Conservation (phyloP, 2,113 vertebrate species). For the Tragelaphus scriptus region DNA sequence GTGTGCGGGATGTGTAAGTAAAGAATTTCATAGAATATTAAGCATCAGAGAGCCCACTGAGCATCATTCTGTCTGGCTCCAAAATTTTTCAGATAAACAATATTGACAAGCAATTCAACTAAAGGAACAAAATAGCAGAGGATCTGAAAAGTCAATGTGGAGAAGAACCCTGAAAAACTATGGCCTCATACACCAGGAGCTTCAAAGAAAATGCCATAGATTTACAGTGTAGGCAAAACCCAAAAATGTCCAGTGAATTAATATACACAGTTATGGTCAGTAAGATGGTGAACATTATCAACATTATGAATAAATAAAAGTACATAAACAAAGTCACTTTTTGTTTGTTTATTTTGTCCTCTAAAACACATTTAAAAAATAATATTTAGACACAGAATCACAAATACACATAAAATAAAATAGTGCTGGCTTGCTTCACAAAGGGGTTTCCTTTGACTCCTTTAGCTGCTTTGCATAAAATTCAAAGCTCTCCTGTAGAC, state of each 20-base stretch:
- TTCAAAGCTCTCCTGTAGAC: slow-evolving; percentile 85
- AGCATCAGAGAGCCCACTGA: neutral
- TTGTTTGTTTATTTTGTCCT: slow-evolving; percentile 56
- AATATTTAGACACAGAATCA: slow-evolving; percentile 52
- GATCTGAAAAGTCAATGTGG: neutral
- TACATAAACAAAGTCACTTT: slow-evolving; percentile 23
- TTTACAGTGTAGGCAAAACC: neutral
- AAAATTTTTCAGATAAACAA: neutral
- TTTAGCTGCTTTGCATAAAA: slow-evolving; percentile 87
- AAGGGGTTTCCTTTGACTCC: slow-evolving; percentile 49
- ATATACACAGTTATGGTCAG: neutral
- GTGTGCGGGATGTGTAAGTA: neutral
- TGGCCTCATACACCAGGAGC: neutral
- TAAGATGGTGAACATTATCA: neutral
- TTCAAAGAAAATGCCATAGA: neutral
- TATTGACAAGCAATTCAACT: neutral
- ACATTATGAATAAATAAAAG: neutral
- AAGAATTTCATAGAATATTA: neutral
- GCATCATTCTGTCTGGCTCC: neutral
- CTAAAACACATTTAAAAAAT: slow-evolving; percentile 59
- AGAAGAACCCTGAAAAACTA: neutral
- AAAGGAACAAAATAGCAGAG: neutral
- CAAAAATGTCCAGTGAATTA: neutral
- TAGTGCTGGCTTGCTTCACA: slow-evolving; percentile 50
- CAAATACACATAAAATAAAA: slow-evolving; percentile 52